These are phyloP conservation scores for Perdita meconis DNA, from an alignment of 2,888 invertebrate genomes.

Conservation along the genomic window DNA sequence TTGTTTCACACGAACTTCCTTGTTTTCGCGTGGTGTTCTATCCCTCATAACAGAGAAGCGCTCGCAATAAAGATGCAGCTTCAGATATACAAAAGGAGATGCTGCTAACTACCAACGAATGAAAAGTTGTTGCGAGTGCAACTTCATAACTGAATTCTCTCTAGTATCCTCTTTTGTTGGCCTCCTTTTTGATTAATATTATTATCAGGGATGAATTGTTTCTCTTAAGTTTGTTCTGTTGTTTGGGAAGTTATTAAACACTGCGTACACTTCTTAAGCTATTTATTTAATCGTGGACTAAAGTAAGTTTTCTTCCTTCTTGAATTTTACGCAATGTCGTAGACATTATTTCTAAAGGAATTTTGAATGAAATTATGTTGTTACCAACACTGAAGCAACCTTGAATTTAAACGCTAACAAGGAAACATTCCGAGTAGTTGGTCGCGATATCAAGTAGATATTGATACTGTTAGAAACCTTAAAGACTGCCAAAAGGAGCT, in stretches of 20 bases:
- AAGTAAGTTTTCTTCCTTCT: no score
- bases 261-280: background rate
- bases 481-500: no score
- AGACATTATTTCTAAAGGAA: no score
- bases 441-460: no score
- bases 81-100: conserved; percentile 28
- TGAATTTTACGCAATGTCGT: no score
- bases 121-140: conserved; percentile 26
- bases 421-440: no score
- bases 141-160: conserved; percentile 31
- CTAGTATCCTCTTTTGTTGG: background rate
- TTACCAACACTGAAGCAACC: no score
- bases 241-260: background rate
- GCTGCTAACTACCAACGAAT: background rate
- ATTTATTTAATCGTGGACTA: background rate
- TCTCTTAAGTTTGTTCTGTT: background rate
- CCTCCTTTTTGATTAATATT: conserved; percentile 27
- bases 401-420: no score
- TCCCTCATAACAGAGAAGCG: background rate
- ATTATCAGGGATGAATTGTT: conserved; percentile 13
- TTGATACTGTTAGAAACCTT: no score
- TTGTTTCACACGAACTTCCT: conserved; percentile 25
- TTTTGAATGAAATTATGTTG: no score
- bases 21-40: background rate
- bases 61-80: conserved; percentile 30